Percentiles rank a stretch among this genome's conserved stretches.
phyloP scores from a whole-genome alignment of 2,888 invertebrate species.

The Noctua janthe region DNA sequence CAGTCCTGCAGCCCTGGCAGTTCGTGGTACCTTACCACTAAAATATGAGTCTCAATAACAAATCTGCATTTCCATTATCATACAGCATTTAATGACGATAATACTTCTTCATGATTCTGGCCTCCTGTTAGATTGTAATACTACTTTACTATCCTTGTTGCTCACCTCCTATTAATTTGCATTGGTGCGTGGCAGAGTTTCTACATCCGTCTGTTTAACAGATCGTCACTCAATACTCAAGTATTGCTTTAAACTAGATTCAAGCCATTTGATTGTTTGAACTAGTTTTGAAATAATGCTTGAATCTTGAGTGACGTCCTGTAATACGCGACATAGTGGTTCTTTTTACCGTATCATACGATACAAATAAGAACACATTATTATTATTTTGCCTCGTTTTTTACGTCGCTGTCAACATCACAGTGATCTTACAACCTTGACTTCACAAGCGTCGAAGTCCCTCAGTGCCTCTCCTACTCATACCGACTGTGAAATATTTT shows the following conservation, averaged over 20 bases:
- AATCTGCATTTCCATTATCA: background rate
- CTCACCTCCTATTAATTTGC: background rate
- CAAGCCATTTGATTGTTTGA: too few species aligned
- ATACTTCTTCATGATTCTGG: background rate
- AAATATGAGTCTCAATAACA: background rate
- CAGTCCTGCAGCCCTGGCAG: too few species aligned
- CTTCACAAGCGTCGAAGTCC: background rate
- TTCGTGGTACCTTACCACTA: background rate
- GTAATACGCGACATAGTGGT: background rate
- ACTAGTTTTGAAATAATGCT: background rate
- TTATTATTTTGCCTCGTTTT: too few species aligned
- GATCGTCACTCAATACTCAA: too few species aligned
- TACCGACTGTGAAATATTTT: background rate
- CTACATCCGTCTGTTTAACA: background rate
- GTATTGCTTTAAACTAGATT: too few species aligned
- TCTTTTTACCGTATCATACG: too few species aligned
- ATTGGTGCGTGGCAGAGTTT: background rate
- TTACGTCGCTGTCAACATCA: background rate
- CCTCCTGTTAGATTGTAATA: background rate
- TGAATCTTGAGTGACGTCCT: too few species aligned
- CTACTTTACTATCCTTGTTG: background rate
- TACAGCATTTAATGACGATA: background rate
- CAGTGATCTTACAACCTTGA: background rate
- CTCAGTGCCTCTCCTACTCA: background rate
- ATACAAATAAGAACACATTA: too few species aligned